Evolutionary conservation across 2,888 invertebrate genomes (phyloP), one percentile per base, ranked within the genome.

Genomic region (Eupithecia inturbata): DNA sequence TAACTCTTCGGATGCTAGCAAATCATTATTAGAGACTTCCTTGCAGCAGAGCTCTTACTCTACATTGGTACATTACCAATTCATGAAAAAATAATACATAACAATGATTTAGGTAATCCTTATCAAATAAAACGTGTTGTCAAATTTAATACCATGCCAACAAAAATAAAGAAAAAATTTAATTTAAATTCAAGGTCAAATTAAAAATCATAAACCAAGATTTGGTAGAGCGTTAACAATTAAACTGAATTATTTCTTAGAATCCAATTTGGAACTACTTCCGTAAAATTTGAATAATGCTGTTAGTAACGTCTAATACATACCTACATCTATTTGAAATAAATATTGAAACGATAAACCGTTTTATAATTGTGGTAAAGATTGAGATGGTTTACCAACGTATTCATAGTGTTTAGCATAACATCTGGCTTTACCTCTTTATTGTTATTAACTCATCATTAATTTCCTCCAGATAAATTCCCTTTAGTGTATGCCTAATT

Each of bases 281-380:
- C 80, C 78, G 79, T 78, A 77, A 78, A 81, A 81, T 81, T 79
- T 81, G 68, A 78, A 81, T 81, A 78, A 77, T 78, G 70, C 66
- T 74, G 19, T 75, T 66, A 66, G 64, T 79, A 79, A 53, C 10
- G 63, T 39, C 66, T 76, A 74, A 73, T 75, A 7, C 28, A 72
- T 74, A 71, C n/a, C n/a, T n/a, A n/a, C 53, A 75, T 66, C 67
- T 73, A 70, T 72, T 77, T 74, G 68, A 33, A 53, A 74, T 41
- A 64, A 71, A 70, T 60, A 66, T 72, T 69, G 57, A 10, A 63
- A 64, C 28, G n/a, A 70, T 66, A 64, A 69, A 68, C 66, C 49
- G 60, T 49, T 41, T 19, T 36, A 68, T 14, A 41, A 66, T 28
- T 9, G 14, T 19, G 5, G 28, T 64, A 36, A 36, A 57, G 12